Conservation (phyloP, 2,113 vertebrate species). For the Ciconia maguari region DNA sequence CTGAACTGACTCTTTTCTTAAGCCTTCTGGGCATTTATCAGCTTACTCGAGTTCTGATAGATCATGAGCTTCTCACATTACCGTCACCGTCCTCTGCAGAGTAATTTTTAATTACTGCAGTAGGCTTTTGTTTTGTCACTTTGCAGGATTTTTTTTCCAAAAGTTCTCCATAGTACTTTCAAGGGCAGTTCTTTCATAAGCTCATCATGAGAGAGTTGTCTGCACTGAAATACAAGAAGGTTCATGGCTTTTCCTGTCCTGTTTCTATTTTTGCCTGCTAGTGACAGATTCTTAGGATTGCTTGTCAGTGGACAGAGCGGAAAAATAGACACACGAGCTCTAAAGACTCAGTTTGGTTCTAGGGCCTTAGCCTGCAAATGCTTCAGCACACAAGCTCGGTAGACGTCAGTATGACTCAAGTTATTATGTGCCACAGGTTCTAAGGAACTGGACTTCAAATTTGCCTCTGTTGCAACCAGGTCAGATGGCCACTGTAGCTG, state of each 20-base stretch:
- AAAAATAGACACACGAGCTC: neutral
- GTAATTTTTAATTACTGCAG: neutral
- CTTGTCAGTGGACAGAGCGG: neutral
- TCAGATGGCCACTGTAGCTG: neutral
- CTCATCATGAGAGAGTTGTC: neutral
- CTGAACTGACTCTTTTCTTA: neutral
- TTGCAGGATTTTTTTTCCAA: neutral
- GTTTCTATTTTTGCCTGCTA: conserved; percentile 15
- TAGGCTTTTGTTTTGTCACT: neutral
- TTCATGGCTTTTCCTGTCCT: neutral
- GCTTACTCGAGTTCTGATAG: neutral
- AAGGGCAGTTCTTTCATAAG: neutral
- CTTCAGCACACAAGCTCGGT: neutral
- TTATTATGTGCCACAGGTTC: neutral
- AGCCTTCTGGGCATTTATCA: neutral
- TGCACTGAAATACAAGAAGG: neutral
- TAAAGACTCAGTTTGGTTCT: neutral
- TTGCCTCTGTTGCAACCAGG: neutral
- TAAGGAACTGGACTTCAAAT: neutral
- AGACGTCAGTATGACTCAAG: rapidly evolving
- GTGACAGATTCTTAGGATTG: conserved; percentile 31
- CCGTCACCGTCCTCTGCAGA: neutral
- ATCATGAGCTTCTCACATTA: neutral
- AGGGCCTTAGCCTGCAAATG: neutral
- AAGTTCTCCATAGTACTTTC: neutral